Conservation (phyloP, 2,888 invertebrate genomes). For the Harmothoe impar region DNA sequence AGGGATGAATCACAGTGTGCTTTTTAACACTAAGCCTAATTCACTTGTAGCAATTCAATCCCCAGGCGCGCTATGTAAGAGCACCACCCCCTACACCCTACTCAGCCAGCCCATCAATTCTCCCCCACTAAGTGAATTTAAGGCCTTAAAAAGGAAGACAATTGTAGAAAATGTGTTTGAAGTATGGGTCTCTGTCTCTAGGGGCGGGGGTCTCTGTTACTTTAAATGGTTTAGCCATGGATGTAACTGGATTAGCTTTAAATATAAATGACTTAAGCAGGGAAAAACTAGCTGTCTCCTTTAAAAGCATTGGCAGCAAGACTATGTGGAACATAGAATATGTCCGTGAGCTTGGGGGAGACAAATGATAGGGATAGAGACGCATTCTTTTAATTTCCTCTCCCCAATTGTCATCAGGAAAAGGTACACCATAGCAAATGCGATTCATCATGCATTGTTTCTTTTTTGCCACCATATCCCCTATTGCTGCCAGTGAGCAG, state of each 20-base stretch:
- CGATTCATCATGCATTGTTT: slow-evolving; percentile 51
- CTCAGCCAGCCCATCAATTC: slow-evolving; percentile 18
- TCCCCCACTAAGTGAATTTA: slow-evolving; percentile 54
- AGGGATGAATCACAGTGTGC: slow-evolving; percentile 28
- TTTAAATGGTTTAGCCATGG: slow-evolving; percentile 57
- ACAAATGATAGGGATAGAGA: slow-evolving; percentile 31
- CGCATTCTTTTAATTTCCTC: slow-evolving; percentile 39
- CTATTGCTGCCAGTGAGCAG: neutral
- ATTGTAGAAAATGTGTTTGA: slow-evolving; percentile 61
- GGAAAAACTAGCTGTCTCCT: slow-evolving; percentile 1
- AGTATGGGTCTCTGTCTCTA: slow-evolving; percentile 20
- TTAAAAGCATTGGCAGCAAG: slow-evolving; percentile 54
- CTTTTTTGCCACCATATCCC: neutral
- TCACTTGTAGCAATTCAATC: slow-evolving; percentile 34
- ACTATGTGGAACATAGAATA: slow-evolving; percentile 51
- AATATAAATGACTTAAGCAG: slow-evolving; percentile 58
- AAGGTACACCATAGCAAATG: slow-evolving; percentile 56
- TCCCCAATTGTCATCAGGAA: slow-evolving; percentile 32
- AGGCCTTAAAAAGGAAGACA: slow-evolving; percentile 48
- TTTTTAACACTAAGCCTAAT: slow-evolving; percentile 50
- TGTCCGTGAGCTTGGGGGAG: slow-evolving; percentile 38
- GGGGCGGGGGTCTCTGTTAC: slow-evolving; percentile 53
- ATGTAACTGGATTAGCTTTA: slow-evolving; percentile 59
- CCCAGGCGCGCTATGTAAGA: slow-evolving; percentile 5
- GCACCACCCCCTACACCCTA: neutral